Percentiles rank a stretch among this genome's conserved stretches.
phyloP scores from a whole-genome alignment of 2,888 invertebrate genomes.

The Byasa hedistus region DNA sequence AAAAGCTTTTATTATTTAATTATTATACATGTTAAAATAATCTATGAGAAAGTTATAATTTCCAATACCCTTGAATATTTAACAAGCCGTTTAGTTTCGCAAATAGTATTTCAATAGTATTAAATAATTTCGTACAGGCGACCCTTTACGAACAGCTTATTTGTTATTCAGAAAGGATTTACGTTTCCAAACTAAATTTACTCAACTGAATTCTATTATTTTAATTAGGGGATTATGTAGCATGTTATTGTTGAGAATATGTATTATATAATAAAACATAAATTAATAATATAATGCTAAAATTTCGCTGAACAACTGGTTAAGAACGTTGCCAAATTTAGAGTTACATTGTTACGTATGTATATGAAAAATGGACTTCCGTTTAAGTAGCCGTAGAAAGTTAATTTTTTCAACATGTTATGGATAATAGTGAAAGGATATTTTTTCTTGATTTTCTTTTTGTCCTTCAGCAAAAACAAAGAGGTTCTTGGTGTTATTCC shows the following conservation, averaged over 20 bases:
- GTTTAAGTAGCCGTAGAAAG: too few relatives aligned
- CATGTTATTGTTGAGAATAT: background rate
- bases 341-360: too few relatives aligned
- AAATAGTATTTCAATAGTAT: background rate
- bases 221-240: background rate
- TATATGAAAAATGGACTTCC: too few relatives aligned
- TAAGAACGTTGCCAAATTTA: too few relatives aligned
- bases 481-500: too few relatives aligned
- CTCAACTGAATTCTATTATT: slow-evolving; percentile 3
- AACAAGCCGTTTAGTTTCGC: background rate
- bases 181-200: background rate
- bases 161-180: slow-evolving; percentile 5
- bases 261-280: background rate
- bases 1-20: background rate
- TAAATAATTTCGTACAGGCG: background rate
- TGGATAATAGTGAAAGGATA: too few relatives aligned
- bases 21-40: background rate
- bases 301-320: too few relatives aligned
- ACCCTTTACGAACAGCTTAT: background rate
- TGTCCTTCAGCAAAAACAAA: too few relatives aligned
- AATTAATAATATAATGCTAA: too few relatives aligned
- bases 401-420: too few relatives aligned
- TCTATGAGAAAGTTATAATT: background rate
- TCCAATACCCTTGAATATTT: background rate
- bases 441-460: too few relatives aligned